phyloP scores from a whole-genome alignment of 2,113 vertebrate genomes.

The Neoarius graeffei region DNA sequence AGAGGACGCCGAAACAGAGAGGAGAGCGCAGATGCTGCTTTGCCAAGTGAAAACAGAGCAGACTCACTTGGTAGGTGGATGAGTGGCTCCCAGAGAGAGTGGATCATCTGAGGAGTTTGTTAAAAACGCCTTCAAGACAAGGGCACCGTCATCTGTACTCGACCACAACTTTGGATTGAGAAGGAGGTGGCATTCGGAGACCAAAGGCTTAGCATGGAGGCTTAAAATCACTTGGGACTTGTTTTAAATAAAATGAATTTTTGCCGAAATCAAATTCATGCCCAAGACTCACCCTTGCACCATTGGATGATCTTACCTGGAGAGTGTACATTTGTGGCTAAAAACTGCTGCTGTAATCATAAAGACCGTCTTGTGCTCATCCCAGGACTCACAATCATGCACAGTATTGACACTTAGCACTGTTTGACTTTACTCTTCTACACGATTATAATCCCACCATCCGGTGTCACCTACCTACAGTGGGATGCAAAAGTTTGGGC shows the following conservation, averaged over 20 bases:
- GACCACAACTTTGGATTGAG: slow-evolving; percentile 13
- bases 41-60: slow-evolving; percentile 26
- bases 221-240: neutral
- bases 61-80: slow-evolving; percentile 38
- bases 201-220: neutral
- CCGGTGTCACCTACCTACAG: neutral
- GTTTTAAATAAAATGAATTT: neutral
- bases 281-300: neutral
- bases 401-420: neutral
- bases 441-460: neutral
- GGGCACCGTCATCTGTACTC: slow-evolving; percentile 28
- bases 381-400: neutral
- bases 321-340: neutral
- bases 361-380: neutral
- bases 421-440: neutral
- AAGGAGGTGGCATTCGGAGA: slow-evolving; percentile 8
- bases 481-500: too few species aligned
- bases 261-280: neutral
- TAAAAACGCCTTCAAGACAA: slow-evolving; percentile 55
- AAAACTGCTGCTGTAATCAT: neutral
- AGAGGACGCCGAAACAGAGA: neutral
- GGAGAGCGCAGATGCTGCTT: slow-evolving; percentile 37
- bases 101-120: slow-evolving; percentile 54
- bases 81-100: slow-evolving; percentile 36
- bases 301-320: neutral